A percentile compares a stretch with the other conserved stretches of the same genome.
phyloP scores from a whole-genome alignment of 2,797 vertebrate species.

The Pachyuromys duprasi region DNA sequence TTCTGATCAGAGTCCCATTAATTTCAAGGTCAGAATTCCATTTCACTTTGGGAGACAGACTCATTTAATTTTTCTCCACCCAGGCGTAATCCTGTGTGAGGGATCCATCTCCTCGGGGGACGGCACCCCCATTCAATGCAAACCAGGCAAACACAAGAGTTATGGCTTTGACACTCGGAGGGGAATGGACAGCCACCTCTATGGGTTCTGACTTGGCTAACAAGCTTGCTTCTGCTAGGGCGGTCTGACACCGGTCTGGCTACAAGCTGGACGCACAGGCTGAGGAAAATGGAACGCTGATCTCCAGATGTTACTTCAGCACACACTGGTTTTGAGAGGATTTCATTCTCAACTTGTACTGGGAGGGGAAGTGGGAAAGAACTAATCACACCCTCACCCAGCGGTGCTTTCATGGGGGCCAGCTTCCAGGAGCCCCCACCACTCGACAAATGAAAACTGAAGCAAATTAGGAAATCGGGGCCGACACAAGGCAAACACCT shows the following conservation, averaged over 20 bases:
- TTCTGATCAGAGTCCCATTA: conserved; percentile 83
- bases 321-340: conserved; percentile 64
- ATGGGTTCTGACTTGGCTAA: conserved; percentile 81
- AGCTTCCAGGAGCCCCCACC: conserved; percentile 72
- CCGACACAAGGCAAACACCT: neutral
- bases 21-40: conserved; percentile 84
- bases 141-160: conserved; percentile 82
- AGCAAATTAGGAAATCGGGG: neutral
- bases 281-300: conserved; percentile 64
- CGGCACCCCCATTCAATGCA: conserved; percentile 77
- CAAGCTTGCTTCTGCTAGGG: conserved; percentile 48
- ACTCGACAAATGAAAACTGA: conserved; percentile 55
- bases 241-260: conserved; percentile 38
- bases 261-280: conserved; percentile 23
- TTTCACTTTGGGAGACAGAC: conserved; percentile 84
- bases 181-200: conserved; percentile 76
- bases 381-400: conserved; percentile 41
- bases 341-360: conserved; percentile 78
- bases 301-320: conserved; percentile 44
- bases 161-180: conserved; percentile 80
- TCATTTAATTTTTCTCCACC: conserved; percentile 86
- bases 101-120: conserved; percentile 79
- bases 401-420: conserved; percentile 4
- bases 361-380: conserved; percentile 58
- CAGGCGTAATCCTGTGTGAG: conserved; percentile 83